phyloP scores from a whole-genome alignment of 2,113 vertebrate genomes.

The Oncorhynchus masou region DNA sequence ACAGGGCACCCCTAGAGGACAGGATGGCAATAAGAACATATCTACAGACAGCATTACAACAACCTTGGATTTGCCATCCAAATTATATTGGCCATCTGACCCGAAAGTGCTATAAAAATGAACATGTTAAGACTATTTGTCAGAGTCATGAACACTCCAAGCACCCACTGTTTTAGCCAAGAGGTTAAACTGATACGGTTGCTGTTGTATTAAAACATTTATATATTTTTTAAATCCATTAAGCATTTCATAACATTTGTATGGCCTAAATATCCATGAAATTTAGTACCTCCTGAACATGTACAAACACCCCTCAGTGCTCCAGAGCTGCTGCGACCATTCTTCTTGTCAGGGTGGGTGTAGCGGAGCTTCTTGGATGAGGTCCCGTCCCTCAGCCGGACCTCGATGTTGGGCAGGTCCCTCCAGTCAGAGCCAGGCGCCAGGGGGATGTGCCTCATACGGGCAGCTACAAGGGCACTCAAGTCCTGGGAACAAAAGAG shows the following conservation, averaged over 20 bases:
- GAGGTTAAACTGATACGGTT: not conserved
- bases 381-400: constrained; percentile 84
- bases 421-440: constrained; percentile 94
- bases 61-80: not conserved
- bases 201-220: too few relatives aligned
- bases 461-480: constrained; percentile 90
- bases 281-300: constrained; percentile 81
- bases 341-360: constrained; percentile 85
- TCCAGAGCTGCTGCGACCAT: constrained; percentile 81
- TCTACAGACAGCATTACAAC: not conserved
- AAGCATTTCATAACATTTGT: too few relatives aligned
- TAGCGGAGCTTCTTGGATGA: constrained; percentile 87
- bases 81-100: not conserved
- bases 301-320: constrained; percentile 88
- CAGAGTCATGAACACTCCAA: not conserved
- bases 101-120: not conserved
- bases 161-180: not conserved
- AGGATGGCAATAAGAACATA: not conserved
- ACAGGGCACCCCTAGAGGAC: constrained; percentile 77
- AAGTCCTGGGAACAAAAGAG: constrained; percentile 80
- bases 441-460: constrained; percentile 93
- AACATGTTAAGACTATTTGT: too few relatives aligned
- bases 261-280: not conserved
- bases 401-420: constrained; percentile 92
- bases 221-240: too few relatives aligned